Percentiles rank a stretch among this genome's conserved stretches.
Conservation (phyloP, 2,113 vertebrate genomes). For the Phocoena phocoena region DNA sequence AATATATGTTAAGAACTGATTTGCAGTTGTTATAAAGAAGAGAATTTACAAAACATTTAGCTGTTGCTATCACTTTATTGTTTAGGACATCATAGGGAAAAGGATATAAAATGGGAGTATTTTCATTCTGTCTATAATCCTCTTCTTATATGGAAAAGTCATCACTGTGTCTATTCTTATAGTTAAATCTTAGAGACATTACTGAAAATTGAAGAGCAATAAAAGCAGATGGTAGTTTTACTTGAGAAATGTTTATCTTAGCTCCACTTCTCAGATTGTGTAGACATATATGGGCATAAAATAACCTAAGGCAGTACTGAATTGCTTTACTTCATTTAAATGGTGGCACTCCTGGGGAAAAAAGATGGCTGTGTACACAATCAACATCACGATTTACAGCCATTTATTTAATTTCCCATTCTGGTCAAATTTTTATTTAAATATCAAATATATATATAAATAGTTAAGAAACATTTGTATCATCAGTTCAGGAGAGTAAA, state of each 20-base stretch:
- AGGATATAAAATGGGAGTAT: background rate
- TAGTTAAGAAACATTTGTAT: background rate
- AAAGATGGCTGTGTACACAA: background rate
- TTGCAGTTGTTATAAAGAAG: slow-evolving; percentile 29
- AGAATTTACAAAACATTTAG: slow-evolving; percentile 22
- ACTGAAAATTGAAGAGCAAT: slow-evolving; percentile 56
- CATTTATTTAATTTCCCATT: background rate
- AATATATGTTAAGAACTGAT: slow-evolving; percentile 35
- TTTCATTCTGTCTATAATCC: slow-evolving; percentile 53
- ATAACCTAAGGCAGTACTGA: background rate
- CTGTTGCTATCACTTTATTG: slow-evolving; percentile 34
- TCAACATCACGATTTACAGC: background rate
- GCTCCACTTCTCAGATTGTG: background rate
- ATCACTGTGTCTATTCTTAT: slow-evolving; percentile 2
- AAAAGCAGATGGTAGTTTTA: slow-evolving; percentile 57
- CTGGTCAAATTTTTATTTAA: slow-evolving; percentile 21
- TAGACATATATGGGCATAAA: background rate
- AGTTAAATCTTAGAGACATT: slow-evolving; percentile 55
- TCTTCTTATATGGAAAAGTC: slow-evolving; percentile 16
- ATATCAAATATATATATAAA: background rate
- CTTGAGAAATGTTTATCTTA: slow-evolving; percentile 49
- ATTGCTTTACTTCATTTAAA: slow-evolving; percentile 17
- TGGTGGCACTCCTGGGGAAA: background rate
- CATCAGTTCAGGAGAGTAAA: background rate
- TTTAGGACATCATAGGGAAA: background rate